Evolutionary conservation across 64 coral and sea anemone species (phyloP).

Genomic region (Cladopsammia gracilis): DNA sequence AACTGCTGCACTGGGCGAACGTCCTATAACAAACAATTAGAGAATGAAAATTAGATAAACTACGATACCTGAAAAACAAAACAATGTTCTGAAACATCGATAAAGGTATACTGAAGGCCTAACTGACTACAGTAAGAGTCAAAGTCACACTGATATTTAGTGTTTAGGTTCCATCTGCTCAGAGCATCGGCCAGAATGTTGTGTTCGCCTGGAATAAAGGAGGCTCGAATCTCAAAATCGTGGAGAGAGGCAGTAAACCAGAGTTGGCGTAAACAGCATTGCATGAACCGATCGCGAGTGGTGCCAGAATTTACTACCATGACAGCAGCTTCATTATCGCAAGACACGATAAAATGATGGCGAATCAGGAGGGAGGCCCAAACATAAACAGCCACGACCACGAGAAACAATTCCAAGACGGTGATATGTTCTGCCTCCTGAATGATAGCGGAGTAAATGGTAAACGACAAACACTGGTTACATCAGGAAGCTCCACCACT

Average conservation of each 20-base stretch:
- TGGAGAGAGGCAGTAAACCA: not conserved
- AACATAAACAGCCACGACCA: not conserved
- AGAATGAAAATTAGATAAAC: too few species aligned
- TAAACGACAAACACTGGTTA: not conserved
- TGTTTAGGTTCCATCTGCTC: not conserved
- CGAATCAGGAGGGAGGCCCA: not conserved
- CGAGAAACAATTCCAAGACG: not conserved
- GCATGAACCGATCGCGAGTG: not conserved
- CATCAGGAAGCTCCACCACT: too few species aligned
- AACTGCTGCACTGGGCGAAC: too few species aligned
- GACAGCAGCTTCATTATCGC: conserved; percentile 1
- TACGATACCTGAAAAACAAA: too few species aligned
- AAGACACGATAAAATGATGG: not conserved
- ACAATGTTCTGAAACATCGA: too few species aligned
- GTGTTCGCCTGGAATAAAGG: conserved; percentile 6
- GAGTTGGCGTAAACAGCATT: conserved; percentile 9
- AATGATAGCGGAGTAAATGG: not conserved
- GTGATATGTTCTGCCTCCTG: not conserved
- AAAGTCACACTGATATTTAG: too few species aligned
- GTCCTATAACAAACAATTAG: too few species aligned
- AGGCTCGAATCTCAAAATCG: not conserved
- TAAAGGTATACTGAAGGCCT: too few species aligned
- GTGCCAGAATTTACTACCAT: not conserved
- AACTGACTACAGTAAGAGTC: too few species aligned
- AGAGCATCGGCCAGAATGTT: not conserved